Evolutionary conservation across 2,888 invertebrate genomes (phyloP).

Genomic region (Herminia tarsipennalis): DNA sequence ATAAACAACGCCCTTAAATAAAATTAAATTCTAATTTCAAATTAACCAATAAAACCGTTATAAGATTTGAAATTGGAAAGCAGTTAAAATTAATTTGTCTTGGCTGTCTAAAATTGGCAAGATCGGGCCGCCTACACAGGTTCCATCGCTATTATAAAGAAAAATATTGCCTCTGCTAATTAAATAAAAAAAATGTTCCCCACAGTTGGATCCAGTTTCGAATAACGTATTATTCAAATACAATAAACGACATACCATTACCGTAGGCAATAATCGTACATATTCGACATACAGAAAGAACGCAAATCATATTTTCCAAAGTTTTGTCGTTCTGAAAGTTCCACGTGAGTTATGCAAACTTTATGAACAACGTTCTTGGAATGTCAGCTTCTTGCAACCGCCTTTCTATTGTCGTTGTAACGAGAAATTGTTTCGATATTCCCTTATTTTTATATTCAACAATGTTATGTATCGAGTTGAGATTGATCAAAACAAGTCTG

Average conservation of each 20-base stretch:
- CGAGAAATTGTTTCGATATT: constrained; percentile 17
- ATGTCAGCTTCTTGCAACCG: constrained; percentile 7
- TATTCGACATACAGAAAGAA: not conserved
- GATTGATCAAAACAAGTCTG: constrained; percentile 30
- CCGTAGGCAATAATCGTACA: not conserved
- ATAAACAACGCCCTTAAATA: no score
- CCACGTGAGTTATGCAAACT: constrained; percentile 19
- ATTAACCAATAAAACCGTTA: no score
- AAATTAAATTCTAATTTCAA: no score
- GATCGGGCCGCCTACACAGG: no score
- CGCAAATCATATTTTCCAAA: constrained; percentile 13
- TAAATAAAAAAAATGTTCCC: no score
- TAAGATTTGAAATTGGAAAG: no score
- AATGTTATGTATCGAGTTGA: constrained; percentile 7
- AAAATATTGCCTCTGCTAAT: no score
- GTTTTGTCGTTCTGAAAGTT: constrained; percentile 20
- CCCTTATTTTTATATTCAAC: constrained; percentile 11
- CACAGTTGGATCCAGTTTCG: no score
- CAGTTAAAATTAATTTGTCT: no score
- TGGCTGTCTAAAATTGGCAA: no score
- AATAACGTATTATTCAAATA: no score
- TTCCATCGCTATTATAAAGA: no score
- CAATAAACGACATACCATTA: not conserved
- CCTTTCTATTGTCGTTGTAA: constrained; percentile 19
- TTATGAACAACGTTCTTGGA: constrained; percentile 17